Base-by-base conservation (phyloP, 2,797 vertebrate species). In the Tapera naevia region DNA sequence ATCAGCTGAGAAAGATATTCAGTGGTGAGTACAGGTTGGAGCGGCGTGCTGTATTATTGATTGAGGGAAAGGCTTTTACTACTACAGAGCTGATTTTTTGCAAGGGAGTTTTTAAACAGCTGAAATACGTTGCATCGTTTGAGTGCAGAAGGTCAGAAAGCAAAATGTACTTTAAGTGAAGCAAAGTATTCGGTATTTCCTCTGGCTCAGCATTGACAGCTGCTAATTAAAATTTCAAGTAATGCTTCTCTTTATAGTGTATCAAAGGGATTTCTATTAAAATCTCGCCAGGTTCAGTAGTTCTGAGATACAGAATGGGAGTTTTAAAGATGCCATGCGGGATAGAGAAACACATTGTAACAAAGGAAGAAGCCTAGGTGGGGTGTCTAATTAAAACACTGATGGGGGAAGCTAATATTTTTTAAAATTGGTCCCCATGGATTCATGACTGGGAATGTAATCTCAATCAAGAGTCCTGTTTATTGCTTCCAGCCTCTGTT, bases 211-310 rank as follows among this genome's bases (percentile, higher is more conserved):
- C 57, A 57, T 33, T 87, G 91, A 74, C 61, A 48, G 74, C 56
- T 91, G 74, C 81, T 89, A 89, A 92, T 80, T 90, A 87, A 78
- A 93, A 86, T 87, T 73, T 89, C 92, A 21, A 91, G 89, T 85
- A 89, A 84, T 84, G 85, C 35, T 62, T 79, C 74, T 87, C 60
- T 83, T 94, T 35, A 60, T 78, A 37, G 84, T 46, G 0, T 5
- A 30, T 69, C 5, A 12, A 73, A 87, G 95, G 80, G 71, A 60
- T 93, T 96, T 88, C 94, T 91, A 43, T 96, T 96, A 95, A 94
- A 94, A 89, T 92, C 91, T 84, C 91, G 72, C 82, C 33, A 51
- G 74, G 87, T 92, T 94, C 82, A 53, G 41, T 60, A 61, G 16
- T 88, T 97, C 6, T 3, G 65, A 86, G 72, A 70, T 9, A 57